phyloP scores from a whole-genome alignment of 2,888 invertebrate species.

The Xylota segnis region DNA sequence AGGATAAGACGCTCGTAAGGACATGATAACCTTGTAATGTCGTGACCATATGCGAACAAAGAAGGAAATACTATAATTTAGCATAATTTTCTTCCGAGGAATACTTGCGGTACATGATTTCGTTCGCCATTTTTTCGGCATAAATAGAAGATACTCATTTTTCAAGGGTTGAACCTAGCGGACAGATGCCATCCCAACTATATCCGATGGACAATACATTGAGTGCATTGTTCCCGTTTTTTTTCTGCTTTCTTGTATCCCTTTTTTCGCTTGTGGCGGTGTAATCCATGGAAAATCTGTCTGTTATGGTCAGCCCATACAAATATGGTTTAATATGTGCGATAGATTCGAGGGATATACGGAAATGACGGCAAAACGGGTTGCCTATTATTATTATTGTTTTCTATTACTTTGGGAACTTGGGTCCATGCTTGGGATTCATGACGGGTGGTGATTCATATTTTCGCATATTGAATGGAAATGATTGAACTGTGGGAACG shows the following conservation, averaged over 20 bases:
- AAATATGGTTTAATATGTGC: slow-evolving; percentile 78
- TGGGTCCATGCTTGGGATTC: slow-evolving; percentile 35
- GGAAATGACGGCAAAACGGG: slow-evolving; percentile 69
- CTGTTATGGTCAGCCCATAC: slow-evolving; percentile 79
- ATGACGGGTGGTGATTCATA: slow-evolving; percentile 51
- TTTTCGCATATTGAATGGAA: slow-evolving; percentile 29
- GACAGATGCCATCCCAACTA: slow-evolving; percentile 69
- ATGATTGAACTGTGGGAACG: slow-evolving; percentile 53
- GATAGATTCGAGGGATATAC: slow-evolving; percentile 35
- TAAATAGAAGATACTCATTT: slow-evolving; percentile 18
- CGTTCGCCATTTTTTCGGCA: slow-evolving; percentile 51
- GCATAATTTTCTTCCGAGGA: slow-evolving; percentile 56
- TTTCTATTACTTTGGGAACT: slow-evolving; percentile 14
- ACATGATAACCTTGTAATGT: slow-evolving; percentile 69
- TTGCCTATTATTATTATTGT: slow-evolving; percentile 62
- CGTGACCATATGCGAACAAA: slow-evolving; percentile 70
- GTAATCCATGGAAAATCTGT: slow-evolving; percentile 76
- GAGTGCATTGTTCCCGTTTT: slow-evolving; percentile 36
- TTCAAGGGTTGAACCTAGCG: slow-evolving; percentile 59
- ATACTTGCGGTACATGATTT: slow-evolving; percentile 16
- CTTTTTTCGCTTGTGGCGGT: slow-evolving; percentile 29
- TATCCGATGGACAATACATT: slow-evolving; percentile 51
- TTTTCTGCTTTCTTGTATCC: slow-evolving; percentile 28
- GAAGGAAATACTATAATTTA: slow-evolving; percentile 68
- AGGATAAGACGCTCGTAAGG: slow-evolving; percentile 58